Conservation (phyloP, 2,797 vertebrate species). For the Tympanoctomys barrerae region DNA sequence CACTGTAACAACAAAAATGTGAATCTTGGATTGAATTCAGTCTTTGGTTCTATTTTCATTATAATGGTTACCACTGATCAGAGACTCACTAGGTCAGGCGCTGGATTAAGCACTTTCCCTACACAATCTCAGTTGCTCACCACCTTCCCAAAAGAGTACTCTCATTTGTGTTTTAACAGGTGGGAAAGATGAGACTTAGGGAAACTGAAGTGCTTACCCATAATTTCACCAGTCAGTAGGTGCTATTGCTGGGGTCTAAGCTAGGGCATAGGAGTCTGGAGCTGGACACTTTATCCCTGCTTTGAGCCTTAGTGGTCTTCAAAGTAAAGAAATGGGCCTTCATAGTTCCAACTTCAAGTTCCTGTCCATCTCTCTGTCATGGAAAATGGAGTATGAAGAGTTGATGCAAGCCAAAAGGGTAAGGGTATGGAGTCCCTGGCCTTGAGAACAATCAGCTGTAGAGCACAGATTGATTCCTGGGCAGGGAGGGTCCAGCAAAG, state of each 20-base stretch:
- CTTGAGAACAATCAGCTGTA: conserved; percentile 11
- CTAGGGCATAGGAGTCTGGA: not conserved
- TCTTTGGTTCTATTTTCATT: conserved; percentile 13
- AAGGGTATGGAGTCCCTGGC: not conserved
- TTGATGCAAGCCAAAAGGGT: not conserved
- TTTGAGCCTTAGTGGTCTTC: not conserved
- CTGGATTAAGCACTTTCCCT: not conserved
- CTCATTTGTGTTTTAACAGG: not conserved
- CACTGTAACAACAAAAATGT: not conserved
- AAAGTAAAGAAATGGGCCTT: conserved; percentile 13
- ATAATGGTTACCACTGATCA: not conserved
- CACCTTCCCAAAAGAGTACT: not conserved
- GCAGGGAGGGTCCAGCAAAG: not conserved
- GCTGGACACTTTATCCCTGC: not conserved
- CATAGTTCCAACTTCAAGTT: not conserved
- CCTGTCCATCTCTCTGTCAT: not conserved
- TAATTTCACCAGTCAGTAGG: not conserved
- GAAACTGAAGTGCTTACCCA: not conserved
- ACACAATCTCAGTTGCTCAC: not conserved
- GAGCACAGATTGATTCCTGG: not conserved
- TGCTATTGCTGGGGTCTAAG: not conserved
- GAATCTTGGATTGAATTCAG: not conserved
- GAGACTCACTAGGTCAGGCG: not conserved
- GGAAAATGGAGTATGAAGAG: conserved; percentile 1
- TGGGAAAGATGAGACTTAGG: not conserved